Percentiles rank a stretch among this genome's conserved stretches.
Conservation (phyloP, 2,113 vertebrate genomes). For the Nothobranchius furzeri region DNA sequence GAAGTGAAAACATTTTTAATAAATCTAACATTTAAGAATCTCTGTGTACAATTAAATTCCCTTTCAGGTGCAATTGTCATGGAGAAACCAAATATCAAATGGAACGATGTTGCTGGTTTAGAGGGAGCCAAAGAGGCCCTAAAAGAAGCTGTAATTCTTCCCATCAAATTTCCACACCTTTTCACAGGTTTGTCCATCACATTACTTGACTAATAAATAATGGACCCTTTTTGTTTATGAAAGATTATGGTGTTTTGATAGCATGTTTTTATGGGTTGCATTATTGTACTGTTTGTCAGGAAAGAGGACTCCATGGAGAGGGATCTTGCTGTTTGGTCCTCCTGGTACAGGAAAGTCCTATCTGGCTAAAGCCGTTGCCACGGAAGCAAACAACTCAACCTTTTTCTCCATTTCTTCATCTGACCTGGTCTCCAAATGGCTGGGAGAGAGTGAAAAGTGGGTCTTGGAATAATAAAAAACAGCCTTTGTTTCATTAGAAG, state of each 20-base stretch:
- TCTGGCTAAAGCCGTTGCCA: conserved; percentile 96
- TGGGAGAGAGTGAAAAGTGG: conserved; percentile 99
- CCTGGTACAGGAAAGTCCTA: conserved; percentile 99
- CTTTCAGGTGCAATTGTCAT: conserved; percentile 93
- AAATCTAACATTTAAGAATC: neutral
- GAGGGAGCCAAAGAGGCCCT: conserved; percentile 97
- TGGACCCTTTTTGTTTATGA: too few relatives aligned
- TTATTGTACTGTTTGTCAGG: conserved; percentile 72
- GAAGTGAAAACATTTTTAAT: too few relatives aligned
- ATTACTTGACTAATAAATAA: too few relatives aligned
- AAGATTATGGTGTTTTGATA: too few relatives aligned
- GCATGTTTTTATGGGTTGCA: too few relatives aligned
- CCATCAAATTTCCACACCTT: conserved; percentile 98
- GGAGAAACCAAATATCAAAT: conserved; percentile 94
- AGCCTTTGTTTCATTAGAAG: too few relatives aligned
- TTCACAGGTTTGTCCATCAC: conserved; percentile 78
- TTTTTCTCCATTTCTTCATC: conserved; percentile 98
- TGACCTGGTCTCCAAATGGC: conserved; percentile 97
- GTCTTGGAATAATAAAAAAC: conserved; percentile 26
- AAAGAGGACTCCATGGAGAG: conserved; percentile 97
- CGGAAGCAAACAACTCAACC: conserved; percentile 98
- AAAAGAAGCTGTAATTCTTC: conserved; percentile 97
- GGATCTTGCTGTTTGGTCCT: conserved; percentile 95
- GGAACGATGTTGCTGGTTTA: conserved; percentile 93
- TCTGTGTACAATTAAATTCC: neutral